Conservation (phyloP, 2,113 vertebrate genomes). For the Tauraco erythrolophus region DNA sequence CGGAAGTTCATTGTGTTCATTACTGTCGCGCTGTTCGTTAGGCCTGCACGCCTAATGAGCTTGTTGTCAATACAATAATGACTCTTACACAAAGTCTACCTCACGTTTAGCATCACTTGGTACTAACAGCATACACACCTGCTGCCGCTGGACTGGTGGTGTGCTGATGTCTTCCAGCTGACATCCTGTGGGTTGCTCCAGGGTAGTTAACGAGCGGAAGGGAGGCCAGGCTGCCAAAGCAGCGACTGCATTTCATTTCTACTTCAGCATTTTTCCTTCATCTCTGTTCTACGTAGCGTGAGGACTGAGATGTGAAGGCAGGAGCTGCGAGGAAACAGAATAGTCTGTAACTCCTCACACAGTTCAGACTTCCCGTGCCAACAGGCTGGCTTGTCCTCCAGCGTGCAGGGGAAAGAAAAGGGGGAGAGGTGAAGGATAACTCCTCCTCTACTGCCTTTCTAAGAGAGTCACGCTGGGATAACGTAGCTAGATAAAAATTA, state of each 20-base stretch:
- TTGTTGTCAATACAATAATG: neutral
- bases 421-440: neutral
- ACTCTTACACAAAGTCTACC: neutral
- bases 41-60: neutral
- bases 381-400: neutral
- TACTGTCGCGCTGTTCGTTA: neutral
- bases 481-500: neutral
- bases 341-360: neutral
- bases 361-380: fast-evolving
- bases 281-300: fast-evolving
- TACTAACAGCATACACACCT: fast-evolving
- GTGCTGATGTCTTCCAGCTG: fast-evolving
- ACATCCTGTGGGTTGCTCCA: fast-evolving
- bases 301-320: fast-evolving
- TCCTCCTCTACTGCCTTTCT: neutral
- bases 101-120: neutral
- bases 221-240: neutral
- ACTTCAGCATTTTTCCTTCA: neutral
- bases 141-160: fast-evolving
- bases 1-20: neutral
- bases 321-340: neutral
- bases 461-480: neutral
- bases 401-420: neutral
- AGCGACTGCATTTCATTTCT: fast-evolving
- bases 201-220: neutral